Percentiles rank a stretch among this genome's conserved stretches.
phyloP scores from a whole-genome alignment of 2,113 vertebrate genomes.

The Equus quagga region DNA sequence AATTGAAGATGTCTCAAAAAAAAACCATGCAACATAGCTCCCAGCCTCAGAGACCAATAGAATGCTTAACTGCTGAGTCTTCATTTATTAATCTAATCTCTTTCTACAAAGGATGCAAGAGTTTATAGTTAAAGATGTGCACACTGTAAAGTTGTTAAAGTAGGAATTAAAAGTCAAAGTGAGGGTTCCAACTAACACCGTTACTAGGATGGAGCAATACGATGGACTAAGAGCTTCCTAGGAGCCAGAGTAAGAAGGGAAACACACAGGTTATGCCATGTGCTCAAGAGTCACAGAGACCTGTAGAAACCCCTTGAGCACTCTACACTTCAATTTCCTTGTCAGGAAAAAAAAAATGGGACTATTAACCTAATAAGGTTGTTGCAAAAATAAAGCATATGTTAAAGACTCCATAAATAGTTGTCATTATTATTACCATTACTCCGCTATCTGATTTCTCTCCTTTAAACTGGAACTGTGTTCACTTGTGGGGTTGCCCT shows the following conservation, averaged over 20 bases:
- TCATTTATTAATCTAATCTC: slow-evolving; percentile 28
- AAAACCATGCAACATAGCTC: neutral
- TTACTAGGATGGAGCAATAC: neutral
- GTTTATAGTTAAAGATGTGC: slow-evolving; percentile 16
- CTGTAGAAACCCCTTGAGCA: neutral
- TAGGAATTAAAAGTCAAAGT: slow-evolving; percentile 29
- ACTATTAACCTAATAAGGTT: neutral
- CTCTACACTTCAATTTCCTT: neutral
- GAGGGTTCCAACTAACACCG: neutral
- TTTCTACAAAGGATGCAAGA: neutral
- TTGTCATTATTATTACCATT: neutral
- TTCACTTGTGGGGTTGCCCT: neutral
- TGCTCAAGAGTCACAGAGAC: neutral
- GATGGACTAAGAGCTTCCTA: neutral
- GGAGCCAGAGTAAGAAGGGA: neutral
- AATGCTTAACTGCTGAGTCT: neutral
- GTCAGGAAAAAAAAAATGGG: neutral
- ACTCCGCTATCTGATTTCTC: neutral
- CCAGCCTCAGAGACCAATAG: slow-evolving; percentile 23
- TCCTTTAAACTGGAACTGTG: neutral
- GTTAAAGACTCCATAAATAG: neutral
- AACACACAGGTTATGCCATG: neutral
- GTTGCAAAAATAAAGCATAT: neutral
- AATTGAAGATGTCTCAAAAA: neutral
- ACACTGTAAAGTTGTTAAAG: neutral